Conservation (phyloP, 2,113 vertebrate species). For the Isichthys henryi region DNA sequence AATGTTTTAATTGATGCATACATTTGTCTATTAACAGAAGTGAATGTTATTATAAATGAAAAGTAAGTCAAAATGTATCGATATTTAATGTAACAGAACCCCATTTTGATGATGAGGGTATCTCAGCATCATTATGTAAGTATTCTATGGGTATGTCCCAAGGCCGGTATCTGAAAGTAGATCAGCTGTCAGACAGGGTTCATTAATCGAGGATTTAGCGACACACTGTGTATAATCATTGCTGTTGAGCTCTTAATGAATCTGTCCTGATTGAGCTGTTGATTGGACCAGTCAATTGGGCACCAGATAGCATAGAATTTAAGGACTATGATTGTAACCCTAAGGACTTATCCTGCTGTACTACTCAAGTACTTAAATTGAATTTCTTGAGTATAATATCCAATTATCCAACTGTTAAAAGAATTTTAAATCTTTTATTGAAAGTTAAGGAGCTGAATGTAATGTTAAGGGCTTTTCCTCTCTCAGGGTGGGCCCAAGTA, state of each 20-base stretch:
- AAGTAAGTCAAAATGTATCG: background rate
- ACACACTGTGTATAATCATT: background rate
- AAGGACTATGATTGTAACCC: background rate
- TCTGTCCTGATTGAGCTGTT: background rate
- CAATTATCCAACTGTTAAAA: background rate
- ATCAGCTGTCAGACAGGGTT: background rate
- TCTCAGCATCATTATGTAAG: background rate
- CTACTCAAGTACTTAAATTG: background rate
- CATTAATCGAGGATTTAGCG: background rate
- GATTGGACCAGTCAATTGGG: background rate
- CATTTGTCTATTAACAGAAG: background rate
- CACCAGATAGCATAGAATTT: background rate
- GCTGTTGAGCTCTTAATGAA: background rate
- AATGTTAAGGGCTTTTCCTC: background rate
- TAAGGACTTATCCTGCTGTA: background rate
- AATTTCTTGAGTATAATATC: background rate
- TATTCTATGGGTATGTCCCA: background rate
- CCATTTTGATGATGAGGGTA: background rate
- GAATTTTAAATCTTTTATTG: background rate
- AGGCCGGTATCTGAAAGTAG: background rate
- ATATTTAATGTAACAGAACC: background rate
- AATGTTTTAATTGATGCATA: background rate
- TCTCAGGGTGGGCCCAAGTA: background rate
- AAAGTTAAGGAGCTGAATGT: background rate
- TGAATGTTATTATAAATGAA: background rate